phyloP scores from a whole-genome alignment of 2,797 vertebrate species.

The Spea hammondii region DNA sequence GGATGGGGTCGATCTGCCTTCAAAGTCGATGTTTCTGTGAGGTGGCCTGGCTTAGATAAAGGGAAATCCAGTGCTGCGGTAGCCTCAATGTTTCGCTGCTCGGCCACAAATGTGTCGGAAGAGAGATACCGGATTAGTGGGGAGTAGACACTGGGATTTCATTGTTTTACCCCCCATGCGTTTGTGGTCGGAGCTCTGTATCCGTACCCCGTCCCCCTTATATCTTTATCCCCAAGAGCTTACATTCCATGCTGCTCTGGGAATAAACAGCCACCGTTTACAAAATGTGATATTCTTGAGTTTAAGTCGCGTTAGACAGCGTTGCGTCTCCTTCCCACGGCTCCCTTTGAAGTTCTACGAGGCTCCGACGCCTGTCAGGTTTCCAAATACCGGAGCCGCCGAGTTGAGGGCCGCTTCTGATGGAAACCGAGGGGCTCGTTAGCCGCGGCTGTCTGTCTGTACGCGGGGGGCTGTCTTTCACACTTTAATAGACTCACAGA shows the following conservation, averaged over 20 bases:
- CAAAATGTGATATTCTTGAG: neutral
- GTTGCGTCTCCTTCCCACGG: neutral
- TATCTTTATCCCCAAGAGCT: neutral
- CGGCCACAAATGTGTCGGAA: neutral
- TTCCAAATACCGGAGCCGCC: slow-evolving; percentile 5
- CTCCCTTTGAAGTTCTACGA: neutral
- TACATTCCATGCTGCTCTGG: neutral
- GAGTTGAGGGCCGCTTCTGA: neutral
- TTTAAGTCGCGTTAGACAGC: neutral
- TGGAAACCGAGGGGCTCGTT: slow-evolving; percentile 8
- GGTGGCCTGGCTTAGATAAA: too few species aligned
- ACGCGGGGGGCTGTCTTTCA: neutral
- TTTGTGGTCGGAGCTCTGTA: neutral
- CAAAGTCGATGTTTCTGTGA: too few species aligned
- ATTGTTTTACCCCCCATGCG: neutral
- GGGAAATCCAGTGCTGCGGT: too few species aligned
- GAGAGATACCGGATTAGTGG: neutral
- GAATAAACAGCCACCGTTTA: neutral
- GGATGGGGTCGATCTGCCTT: too few species aligned
- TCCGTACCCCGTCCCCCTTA: neutral
- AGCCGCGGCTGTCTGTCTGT: slow-evolving; percentile 8
- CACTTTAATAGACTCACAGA: neutral
- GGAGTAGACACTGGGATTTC: neutral
- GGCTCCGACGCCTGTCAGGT: slow-evolving; percentile 13
- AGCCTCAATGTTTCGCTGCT: neutral